Base-by-base conservation (phyloP, 2,113 vertebrate genomes). In the Irena cyanogastra region DNA sequence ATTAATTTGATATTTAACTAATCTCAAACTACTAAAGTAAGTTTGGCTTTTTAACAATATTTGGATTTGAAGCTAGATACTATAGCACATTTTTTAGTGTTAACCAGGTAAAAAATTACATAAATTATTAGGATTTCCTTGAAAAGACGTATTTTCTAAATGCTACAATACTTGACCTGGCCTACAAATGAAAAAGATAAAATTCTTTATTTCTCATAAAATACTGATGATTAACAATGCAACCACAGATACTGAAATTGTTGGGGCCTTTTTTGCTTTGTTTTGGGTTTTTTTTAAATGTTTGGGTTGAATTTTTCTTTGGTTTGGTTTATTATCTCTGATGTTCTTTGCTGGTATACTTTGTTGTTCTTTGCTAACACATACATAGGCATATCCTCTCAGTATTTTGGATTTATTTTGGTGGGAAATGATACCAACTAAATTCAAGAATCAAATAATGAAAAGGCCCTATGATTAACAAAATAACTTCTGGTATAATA, bases 241-340 rank as follows among this genome's bases (percentile, higher is more conserved):
- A 47, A 54, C 3, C 3, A 28, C 4, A 47, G 13, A 61, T 0
- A 6, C 2, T 41, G 23, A 81, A 45, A 20, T 52, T 18, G 0
- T 50, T 57, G 5, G 3, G 4, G 1, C 2, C 3, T 10, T 66
- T 23, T 42, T 59, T 17, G 9, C 4, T 2, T 3, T 50, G 19
- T 11, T 26, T n/a, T 26, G 37, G 35, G 16, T 33, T 21, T 22
- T 35, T 78, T 16, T 31, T n/a, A n/a, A 16, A 33, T 33, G 1
- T 60, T 87, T 35, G 6, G 0, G 0, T 3, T 39, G 41, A 3
- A 11, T 22, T 19, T 52, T 74, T 81, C 26, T 69, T 60, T 66
- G 4, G 3, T 52, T 45, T 68, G 20, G 5, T 6, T 14, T 45
- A 65, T 60, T 53, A 10, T 78, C 13, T 33, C 41, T 75, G 15